phyloP scores from a whole-genome alignment of 2,888 invertebrate genomes.

The Muschampia plurimacula region DNA sequence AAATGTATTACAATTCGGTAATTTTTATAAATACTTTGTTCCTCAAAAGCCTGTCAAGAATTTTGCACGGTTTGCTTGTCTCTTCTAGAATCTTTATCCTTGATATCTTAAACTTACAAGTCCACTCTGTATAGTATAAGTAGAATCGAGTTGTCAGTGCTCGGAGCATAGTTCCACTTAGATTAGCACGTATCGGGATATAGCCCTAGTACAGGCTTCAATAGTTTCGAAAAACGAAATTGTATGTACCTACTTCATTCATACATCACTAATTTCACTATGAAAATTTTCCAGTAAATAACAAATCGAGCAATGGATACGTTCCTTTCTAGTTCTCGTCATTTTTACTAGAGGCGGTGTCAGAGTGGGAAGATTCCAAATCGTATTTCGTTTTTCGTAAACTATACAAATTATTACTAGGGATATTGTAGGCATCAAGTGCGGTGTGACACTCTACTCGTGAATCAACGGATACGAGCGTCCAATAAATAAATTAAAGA shows the following conservation, averaged over 20 bases:
- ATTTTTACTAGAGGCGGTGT: neutral
- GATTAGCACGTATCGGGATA: neutral
- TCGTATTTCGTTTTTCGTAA: neutral
- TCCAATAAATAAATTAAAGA: neutral
- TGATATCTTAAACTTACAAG: neutral
- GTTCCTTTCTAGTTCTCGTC: neutral
- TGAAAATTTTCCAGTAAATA: neutral
- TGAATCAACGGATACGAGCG: neutral
- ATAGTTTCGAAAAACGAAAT: conserved; percentile 1
- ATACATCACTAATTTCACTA: too few species aligned
- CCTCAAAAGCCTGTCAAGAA: neutral
- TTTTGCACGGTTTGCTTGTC: neutral
- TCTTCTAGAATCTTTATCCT: neutral
- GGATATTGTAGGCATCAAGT: conserved; percentile 2
- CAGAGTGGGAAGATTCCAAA: neutral
- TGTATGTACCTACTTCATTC: neutral
- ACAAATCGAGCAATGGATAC: neutral
- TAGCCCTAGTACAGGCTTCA: neutral
- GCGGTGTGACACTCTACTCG: conserved; percentile 40
- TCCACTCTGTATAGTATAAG: conserved; percentile 12
- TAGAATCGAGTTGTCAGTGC: conserved; percentile 67
- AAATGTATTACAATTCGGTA: neutral
- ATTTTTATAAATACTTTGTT: neutral
- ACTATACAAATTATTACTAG: neutral
- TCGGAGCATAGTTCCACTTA: too few species aligned